These are phyloP conservation scores for Syngnathus scovelli DNA, from an alignment of 2,113 vertebrate species.

Conservation along the genomic window DNA sequence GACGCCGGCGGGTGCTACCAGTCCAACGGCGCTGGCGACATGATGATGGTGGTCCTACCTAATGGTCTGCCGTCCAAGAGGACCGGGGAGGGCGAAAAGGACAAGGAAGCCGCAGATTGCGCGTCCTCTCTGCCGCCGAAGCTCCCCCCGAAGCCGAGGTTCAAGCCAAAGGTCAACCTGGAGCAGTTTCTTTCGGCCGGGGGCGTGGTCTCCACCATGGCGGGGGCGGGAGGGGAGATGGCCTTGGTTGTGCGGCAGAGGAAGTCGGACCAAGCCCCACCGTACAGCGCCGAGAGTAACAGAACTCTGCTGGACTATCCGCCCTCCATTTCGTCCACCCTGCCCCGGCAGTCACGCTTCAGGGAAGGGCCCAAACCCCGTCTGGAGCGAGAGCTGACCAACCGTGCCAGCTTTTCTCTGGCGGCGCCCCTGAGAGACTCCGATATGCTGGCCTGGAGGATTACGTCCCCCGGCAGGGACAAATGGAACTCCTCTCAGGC, in stretches of 20 bases:
- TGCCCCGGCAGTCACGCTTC: conserved; percentile 56
- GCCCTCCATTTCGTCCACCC: conserved; percentile 61
- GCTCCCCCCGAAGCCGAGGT: conserved; percentile 58
- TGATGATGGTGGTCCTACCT: conserved; percentile 76
- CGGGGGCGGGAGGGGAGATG: conserved; percentile 50
- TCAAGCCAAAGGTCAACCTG: conserved; percentile 64
- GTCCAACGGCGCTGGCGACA: conserved; percentile 77
- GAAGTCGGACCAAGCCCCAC: conserved; percentile 51
- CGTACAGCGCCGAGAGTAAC: conserved; percentile 57
- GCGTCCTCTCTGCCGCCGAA: conserved; percentile 53
- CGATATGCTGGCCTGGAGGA: conserved; percentile 58
- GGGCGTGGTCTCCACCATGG: conserved; percentile 49
- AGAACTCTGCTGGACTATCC: conserved; percentile 65
- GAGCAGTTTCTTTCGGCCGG: conserved; percentile 65
- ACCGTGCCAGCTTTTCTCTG: conserved; percentile 62
- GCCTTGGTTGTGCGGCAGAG: conserved; percentile 57
- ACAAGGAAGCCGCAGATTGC: conserved; percentile 33
- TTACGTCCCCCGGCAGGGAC: conserved; percentile 45
- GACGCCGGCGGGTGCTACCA: conserved; percentile 78
- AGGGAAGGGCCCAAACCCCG: conserved; percentile 51
- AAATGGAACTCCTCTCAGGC: conserved; percentile 71
- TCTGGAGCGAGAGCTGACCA: conserved; percentile 58
- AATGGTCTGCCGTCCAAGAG: conserved; percentile 68
- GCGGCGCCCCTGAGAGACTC: conserved; percentile 59
- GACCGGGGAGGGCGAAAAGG: conserved; percentile 45